Evolutionary conservation across 2,888 invertebrate genomes (phyloP), one percentile per base, ranked within the genome.

Genomic region (Macrosoma leucophasiata): DNA sequence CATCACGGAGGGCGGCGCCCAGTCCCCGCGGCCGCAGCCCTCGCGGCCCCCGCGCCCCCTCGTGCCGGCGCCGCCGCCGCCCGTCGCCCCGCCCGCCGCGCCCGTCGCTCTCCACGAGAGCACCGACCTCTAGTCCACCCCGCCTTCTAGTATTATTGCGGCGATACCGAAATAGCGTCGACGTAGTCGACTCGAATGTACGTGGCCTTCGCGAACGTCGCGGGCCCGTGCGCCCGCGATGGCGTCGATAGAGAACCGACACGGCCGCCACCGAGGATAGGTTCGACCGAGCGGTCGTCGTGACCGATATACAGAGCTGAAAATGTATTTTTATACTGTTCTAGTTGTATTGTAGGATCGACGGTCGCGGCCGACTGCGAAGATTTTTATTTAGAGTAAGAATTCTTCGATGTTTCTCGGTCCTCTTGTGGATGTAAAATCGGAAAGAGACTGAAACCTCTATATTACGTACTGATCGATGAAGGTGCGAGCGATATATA

Each of bases 1-100:
- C 53, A 88, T 88, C 53, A 78, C 87, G 41, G 88, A 88, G 48
- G 73, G 78, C 38, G 70, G 77, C 36, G 86, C 75, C 20, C 43
- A 48, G 39, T 64, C 74, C 10, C 75, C 76, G 39, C 62, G 71
- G 11, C 47, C 57, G 32, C 58, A 52, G 41, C 54, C 61, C 18
- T 57, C 60, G 36, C 58, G 64, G 24, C 58, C 66, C 11, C 60
- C 67, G 29, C 68, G 75, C 1, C 77, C 77, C n/a, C 55, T 58
- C 49, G 65, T 69, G 39, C 68, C 70, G 18, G 67, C 70, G 47
- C 71, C 78, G 21, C 76, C 78, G 29, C 76, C 77, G 13, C 74
- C 67, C 8, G 52, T 51, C 21, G 34, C 49, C 30, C 46, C 50
- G 13, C 43, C 50, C 30, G 39, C 30, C 50, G 38, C 29, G 51